Conservation (phyloP, 2,888 invertebrate species). For the Pristionchus japonicus region DNA sequence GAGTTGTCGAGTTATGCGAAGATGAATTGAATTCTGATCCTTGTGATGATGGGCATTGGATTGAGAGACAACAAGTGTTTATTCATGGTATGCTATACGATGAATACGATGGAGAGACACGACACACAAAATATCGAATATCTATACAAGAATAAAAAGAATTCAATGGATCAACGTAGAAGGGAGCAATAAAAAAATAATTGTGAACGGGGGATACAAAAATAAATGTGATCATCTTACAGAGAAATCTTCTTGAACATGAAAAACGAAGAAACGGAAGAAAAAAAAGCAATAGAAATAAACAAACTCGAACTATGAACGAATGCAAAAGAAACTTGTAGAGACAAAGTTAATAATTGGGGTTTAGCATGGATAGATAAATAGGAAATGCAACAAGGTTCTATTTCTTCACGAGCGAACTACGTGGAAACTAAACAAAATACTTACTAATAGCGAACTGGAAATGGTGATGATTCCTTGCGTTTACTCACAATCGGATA, state of each 20-base stretch:
- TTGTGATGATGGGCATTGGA: not conserved
- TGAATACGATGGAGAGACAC: not conserved
- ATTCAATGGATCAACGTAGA: not conserved
- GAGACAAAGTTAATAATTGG: not conserved
- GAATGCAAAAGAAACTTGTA: not conserved
- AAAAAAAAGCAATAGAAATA: not conserved
- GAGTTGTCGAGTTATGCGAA: not conserved
- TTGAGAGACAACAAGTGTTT: not conserved
- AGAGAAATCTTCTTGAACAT: not conserved
- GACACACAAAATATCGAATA: not conserved
- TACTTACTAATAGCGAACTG: not conserved
- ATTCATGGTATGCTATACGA: not conserved
- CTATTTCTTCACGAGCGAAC: not conserved
- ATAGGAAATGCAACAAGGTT: not conserved
- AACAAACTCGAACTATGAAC: not conserved
- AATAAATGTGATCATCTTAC: not conserved
- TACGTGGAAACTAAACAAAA: constrained; percentile 2
- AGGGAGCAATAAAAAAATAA: not conserved
- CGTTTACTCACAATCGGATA: not conserved
- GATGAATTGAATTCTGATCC: not conserved
- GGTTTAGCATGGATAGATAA: not conserved
- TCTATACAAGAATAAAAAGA: not conserved
- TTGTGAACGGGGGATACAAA: no score
- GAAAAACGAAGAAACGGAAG: not conserved
- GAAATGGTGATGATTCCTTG: not conserved